These are phyloP conservation scores for Phyllotreta cruciferae DNA, from an alignment of 2,888 invertebrate species.

Conservation along the genomic window DNA sequence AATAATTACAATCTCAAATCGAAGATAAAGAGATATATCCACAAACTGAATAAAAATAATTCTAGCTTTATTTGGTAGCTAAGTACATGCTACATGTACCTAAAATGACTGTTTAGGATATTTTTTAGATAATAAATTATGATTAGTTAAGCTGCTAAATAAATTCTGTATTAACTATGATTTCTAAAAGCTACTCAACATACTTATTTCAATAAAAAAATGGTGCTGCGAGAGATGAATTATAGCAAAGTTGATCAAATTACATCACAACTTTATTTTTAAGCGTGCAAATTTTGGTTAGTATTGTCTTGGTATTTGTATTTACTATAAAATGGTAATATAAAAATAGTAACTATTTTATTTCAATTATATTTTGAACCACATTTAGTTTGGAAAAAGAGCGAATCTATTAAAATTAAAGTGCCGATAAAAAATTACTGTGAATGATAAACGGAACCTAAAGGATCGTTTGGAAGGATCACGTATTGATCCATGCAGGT, in stretches of 20 bases:
- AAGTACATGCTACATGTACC: no score
- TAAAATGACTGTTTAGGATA: background rate
- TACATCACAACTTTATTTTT: conserved; percentile 17
- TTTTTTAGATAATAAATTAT: conserved; percentile 5
- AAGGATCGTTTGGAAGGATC: no score
- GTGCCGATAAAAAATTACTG: no score
- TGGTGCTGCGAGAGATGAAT: conserved; percentile 11
- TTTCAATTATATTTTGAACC: no score
- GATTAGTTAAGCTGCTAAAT: background rate
- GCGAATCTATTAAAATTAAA: no score
- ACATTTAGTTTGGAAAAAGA: no score
- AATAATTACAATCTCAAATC: background rate
- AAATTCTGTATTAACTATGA: background rate
- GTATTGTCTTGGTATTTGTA: conserved; percentile 8
- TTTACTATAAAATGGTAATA: conserved; percentile 15
- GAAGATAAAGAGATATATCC: no score
- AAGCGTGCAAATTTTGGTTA: conserved; percentile 13
- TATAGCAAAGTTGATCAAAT: conserved; percentile 11
- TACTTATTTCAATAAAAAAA: conserved; percentile 7
- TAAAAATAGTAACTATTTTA: conserved; percentile 1
- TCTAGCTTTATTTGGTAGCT: no score
- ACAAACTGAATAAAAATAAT: no score
- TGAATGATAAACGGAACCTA: no score
- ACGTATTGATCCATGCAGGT: no score
- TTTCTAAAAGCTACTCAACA: conserved; percentile 5